phyloP scores from a whole-genome alignment of 2,113 vertebrate genomes.

The Ascaphus truei region DNA sequence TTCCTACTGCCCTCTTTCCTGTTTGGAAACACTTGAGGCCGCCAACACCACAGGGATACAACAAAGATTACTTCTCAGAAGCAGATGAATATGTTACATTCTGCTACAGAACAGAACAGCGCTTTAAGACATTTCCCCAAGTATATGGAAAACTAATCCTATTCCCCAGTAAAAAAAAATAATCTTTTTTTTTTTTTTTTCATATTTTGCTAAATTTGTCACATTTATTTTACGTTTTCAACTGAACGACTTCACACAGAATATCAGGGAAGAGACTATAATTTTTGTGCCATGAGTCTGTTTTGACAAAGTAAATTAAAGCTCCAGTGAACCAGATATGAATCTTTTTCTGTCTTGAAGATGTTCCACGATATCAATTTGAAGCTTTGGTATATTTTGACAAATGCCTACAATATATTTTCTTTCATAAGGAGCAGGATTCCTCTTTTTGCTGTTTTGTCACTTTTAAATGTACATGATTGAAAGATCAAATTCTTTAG shows the following conservation, averaged over 20 bases:
- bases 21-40: no score
- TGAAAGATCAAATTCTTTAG: constrained; percentile 9
- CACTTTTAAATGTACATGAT: constrained; percentile 29
- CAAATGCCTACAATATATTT: constrained; percentile 27
- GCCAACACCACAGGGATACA: no score
- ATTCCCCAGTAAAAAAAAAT: no score
- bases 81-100: no score
- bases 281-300: constrained; percentile 40
- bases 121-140: no score
- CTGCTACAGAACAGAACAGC: no score
- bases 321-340: not conserved
- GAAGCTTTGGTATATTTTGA: constrained; percentile 38
- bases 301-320: constrained; percentile 40
- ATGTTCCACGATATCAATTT: constrained; percentile 13
- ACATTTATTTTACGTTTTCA: not conserved
- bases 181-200: not conserved
- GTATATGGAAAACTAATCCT: no score
- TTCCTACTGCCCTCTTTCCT: no score
- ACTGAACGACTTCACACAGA: not conserved
- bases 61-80: no score
- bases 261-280: constrained; percentile 16
- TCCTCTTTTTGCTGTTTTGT: not conserved
- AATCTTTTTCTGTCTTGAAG: constrained; percentile 25
- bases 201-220: not conserved
- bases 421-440: not conserved